Percentiles rank a stretch among this genome's conserved stretches.
Evolutionary conservation across 2,797 vertebrate genomes (phyloP).

Genomic region (Tinamus major): DNA sequence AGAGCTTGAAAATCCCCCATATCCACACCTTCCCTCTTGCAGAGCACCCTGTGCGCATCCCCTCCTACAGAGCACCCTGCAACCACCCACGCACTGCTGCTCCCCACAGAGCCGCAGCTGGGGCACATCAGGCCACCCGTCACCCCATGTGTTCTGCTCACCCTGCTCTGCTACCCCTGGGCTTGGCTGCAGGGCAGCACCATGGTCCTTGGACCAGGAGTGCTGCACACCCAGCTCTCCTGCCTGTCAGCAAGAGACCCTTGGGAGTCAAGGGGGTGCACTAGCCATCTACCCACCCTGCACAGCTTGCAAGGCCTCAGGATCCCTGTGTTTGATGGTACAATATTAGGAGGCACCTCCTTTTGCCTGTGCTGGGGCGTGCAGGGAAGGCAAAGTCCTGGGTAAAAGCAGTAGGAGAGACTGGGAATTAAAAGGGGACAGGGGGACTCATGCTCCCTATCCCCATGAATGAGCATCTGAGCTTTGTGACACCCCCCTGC

Average conservation of each 20-base stretch:
- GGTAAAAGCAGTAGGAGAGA: neutral
- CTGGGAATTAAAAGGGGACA: neutral
- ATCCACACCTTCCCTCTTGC: neutral
- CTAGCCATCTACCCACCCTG: neutral
- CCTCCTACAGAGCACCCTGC: neutral
- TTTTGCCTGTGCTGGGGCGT: neutral
- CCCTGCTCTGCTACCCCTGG: neutral
- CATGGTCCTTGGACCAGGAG: rapidly evolving
- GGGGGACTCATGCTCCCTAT: neutral
- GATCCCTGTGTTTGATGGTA: neutral
- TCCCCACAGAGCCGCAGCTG: neutral
- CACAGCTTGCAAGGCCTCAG: neutral
- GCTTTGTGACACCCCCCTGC: neutral
- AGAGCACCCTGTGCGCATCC: neutral
- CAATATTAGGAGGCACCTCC: neutral
- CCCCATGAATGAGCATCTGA: neutral
- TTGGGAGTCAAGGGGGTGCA: neutral
- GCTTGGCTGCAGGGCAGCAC: neutral
- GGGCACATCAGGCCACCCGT: neutral
- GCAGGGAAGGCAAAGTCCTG: neutral
- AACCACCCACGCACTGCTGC: neutral
- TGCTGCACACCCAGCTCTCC: neutral
- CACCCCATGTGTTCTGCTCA: rapidly evolving
- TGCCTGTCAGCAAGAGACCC: neutral
- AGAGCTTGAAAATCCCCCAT: neutral